A percentile compares a stretch with the other conserved stretches of the same genome.
Conservation (phyloP, 2,888 invertebrate species). For the Crossocerus cetratus region DNA sequence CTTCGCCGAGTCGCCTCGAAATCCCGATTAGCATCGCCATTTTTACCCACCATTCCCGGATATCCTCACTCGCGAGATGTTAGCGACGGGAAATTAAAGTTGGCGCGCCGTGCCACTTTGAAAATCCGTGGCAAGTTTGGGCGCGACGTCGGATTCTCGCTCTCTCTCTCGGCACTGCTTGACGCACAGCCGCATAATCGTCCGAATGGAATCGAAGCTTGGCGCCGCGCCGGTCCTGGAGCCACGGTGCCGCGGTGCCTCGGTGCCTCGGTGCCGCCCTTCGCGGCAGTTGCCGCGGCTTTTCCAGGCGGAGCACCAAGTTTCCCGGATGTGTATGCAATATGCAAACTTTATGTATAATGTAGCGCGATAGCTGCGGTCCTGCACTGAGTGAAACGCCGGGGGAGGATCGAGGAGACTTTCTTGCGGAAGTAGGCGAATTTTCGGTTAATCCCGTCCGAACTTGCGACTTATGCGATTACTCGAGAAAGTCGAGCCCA, state of each 20-base stretch:
- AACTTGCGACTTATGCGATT: no score
- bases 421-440: constrained; percentile 5
- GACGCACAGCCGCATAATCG: constrained; percentile 24
- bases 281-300: not conserved
- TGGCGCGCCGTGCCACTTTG: constrained; percentile 3
- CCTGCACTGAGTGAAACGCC: not conserved
- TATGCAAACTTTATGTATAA: constrained; percentile 53
- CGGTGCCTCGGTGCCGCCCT: no score
- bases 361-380: constrained; percentile 26
- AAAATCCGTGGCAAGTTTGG: not conserved
- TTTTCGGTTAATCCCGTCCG: not conserved
- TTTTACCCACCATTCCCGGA: not conserved
- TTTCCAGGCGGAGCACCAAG: constrained; percentile 9
- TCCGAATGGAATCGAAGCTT: constrained; percentile 19
- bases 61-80: not conserved
- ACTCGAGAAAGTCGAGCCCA: no score
- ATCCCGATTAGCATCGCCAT: constrained; percentile 48
- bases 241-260: no score
- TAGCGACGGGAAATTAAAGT: not conserved
- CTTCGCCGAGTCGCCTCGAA: constrained; percentile 22
- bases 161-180: no score
- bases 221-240: no score
- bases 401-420: not conserved
- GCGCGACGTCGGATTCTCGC: no score
- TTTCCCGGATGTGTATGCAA: constrained; percentile 22